Conservation (phyloP, 2,888 invertebrate genomes). For the Aradus depressus region DNA sequence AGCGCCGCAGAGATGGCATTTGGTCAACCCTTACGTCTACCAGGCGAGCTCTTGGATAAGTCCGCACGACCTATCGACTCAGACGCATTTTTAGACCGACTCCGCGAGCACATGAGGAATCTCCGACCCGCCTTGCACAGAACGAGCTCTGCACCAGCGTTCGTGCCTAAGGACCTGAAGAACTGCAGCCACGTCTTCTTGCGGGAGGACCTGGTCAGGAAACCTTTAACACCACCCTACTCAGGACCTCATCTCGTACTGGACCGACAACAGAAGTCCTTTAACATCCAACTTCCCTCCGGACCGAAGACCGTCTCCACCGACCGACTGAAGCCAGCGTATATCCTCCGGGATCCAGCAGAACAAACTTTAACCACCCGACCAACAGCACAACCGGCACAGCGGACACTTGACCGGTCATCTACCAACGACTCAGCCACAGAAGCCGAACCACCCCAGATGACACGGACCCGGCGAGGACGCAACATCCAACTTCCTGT, state of each 20-base stretch:
- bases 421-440: too few species aligned
- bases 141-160: neutral
- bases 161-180: constrained; percentile 2
- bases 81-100: neutral
- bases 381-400: too few species aligned
- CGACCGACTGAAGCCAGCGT: constrained; percentile 21
- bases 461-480: too few species aligned
- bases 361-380: too few species aligned
- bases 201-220: too few species aligned
- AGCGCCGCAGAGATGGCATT: constrained; percentile 34
- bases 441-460: too few species aligned
- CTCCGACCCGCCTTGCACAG: neutral
- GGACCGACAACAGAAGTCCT: constrained; percentile 38
- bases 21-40: constrained; percentile 32
- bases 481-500: too few species aligned
- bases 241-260: too few species aligned
- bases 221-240: too few species aligned
- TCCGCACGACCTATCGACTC: neutral
- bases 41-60: constrained; percentile 30
- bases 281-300: constrained; percentile 3
- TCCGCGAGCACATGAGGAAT: neutral
- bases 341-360: too few species aligned
- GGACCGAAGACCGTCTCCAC: constrained; percentile 9
- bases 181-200: constrained; percentile 1
- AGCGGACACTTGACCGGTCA: too few species aligned